phyloP scores from a whole-genome alignment of 2,113 vertebrate species.

The Parus major region DNA sequence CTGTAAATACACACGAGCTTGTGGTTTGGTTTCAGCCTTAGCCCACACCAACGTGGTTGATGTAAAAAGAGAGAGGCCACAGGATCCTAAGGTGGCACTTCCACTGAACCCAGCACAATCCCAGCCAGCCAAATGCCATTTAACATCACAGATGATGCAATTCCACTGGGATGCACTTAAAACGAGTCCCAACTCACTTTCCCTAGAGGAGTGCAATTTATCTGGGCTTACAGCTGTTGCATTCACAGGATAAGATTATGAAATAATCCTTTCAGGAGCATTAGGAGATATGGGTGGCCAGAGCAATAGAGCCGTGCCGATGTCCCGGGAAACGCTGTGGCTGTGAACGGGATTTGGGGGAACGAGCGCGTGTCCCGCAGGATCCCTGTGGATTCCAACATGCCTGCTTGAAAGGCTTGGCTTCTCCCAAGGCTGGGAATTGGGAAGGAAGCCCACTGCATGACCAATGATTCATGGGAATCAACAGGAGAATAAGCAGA shows the following conservation, averaged over 20 bases:
- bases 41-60: not conserved
- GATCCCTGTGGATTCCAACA: not conserved
- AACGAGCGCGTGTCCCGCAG: not conserved
- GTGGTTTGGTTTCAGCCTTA: not conserved
- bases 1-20: not conserved
- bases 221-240: constrained; percentile 58
- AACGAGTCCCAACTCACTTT: not conserved
- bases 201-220: constrained; percentile 53
- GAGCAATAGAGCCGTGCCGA: not conserved
- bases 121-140: constrained; percentile 6
- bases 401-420: not conserved
- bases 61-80: not conserved
- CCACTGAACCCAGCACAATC: not conserved
- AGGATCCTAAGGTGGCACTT: not conserved
- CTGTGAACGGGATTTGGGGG: not conserved
- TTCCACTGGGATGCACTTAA: not conserved
- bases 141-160: not conserved
- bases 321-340: not conserved
- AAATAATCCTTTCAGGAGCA: constrained; percentile 60
- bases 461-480: not conserved
- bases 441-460: not conserved
- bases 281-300: constrained; percentile 15
- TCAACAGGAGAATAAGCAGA: not conserved
- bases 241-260: constrained; percentile 49
- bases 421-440: not conserved